Evolutionary conservation across 2,113 vertebrate genomes (phyloP).

Genomic region (Oryzias melastigma): DNA sequence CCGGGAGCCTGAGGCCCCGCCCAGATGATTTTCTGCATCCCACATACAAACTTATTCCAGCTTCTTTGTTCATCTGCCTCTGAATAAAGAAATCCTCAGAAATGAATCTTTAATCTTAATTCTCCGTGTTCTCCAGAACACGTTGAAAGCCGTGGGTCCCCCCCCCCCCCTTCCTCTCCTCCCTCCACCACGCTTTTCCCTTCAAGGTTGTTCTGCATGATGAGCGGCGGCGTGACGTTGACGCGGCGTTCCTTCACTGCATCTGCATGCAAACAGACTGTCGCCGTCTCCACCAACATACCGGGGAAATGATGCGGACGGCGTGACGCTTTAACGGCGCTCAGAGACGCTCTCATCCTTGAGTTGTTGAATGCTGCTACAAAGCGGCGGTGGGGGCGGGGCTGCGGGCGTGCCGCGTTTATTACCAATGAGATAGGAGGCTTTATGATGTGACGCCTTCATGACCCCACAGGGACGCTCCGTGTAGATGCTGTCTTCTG

Average conservation of each 20-base stretch:
- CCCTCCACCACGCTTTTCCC: constrained; percentile 52
- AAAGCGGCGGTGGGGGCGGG: constrained; percentile 43
- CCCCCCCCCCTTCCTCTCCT: too few relatives aligned
- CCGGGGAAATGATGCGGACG: constrained; percentile 41
- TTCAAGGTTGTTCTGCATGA: constrained; percentile 75
- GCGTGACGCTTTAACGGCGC: constrained; percentile 32
- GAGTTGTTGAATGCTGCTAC: constrained; percentile 38
- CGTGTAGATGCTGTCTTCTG: constrained; percentile 66
- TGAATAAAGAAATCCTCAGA: too few relatives aligned
- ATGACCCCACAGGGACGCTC: constrained; percentile 42
- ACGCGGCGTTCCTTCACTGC: constrained; percentile 53
- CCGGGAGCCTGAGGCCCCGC: too few relatives aligned
- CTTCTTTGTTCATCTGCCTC: too few relatives aligned
- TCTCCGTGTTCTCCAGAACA: too few relatives aligned
- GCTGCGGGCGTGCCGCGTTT: too few relatives aligned
- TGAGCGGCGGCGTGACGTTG: constrained; percentile 65
- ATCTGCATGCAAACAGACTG: constrained; percentile 49
- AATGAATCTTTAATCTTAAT: too few relatives aligned
- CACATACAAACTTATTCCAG: too few relatives aligned
- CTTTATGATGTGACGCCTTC: constrained; percentile 26
- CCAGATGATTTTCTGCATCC: too few relatives aligned
- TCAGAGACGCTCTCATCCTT: constrained; percentile 38
- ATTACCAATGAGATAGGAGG: constrained; percentile 50
- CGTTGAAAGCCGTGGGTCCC: too few relatives aligned
- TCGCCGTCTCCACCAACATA: constrained; percentile 48